These are phyloP conservation scores for Nezara viridula DNA, from an alignment of 2,888 invertebrate genomes.

Conservation along the genomic window DNA sequence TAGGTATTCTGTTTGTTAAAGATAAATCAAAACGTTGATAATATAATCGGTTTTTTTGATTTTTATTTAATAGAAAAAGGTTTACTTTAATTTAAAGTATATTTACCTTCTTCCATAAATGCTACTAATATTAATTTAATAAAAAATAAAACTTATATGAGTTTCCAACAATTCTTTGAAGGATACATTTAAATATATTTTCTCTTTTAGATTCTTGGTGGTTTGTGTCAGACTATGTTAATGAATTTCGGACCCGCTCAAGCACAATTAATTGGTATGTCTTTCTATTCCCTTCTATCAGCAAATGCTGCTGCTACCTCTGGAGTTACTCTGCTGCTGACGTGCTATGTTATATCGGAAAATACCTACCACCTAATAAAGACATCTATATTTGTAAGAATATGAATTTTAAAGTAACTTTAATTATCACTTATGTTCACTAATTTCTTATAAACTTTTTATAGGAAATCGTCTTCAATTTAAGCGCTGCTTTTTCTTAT, in stretches of 20 bases:
- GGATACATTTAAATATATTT: not conserved
- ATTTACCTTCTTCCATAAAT: no score
- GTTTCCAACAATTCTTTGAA: no score
- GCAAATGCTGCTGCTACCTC: constrained; percentile 85
- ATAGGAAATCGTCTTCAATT: constrained; percentile 86
- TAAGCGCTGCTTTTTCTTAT: constrained; percentile 82
- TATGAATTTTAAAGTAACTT: constrained; percentile 52
- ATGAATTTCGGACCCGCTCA: constrained; percentile 84
- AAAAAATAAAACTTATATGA: no score
- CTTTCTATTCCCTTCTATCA: constrained; percentile 85
- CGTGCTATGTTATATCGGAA: constrained; percentile 84
- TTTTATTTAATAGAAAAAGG: no score
- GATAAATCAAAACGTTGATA: no score
- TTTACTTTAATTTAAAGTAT: no score
- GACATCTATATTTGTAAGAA: constrained; percentile 86
- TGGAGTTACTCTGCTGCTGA: constrained; percentile 80
- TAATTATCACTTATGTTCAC: not conserved
- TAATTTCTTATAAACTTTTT: constrained; percentile 67
- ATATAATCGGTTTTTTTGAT: no score
- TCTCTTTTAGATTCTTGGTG: constrained; percentile 77
- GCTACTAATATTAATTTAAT: no score
- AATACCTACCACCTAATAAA: constrained; percentile 82
- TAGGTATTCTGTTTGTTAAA: no score
- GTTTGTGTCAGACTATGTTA: constrained; percentile 85
- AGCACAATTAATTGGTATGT: constrained; percentile 81